phyloP scores from a whole-genome alignment of 2,113 vertebrate species.

The Upupa epops region DNA sequence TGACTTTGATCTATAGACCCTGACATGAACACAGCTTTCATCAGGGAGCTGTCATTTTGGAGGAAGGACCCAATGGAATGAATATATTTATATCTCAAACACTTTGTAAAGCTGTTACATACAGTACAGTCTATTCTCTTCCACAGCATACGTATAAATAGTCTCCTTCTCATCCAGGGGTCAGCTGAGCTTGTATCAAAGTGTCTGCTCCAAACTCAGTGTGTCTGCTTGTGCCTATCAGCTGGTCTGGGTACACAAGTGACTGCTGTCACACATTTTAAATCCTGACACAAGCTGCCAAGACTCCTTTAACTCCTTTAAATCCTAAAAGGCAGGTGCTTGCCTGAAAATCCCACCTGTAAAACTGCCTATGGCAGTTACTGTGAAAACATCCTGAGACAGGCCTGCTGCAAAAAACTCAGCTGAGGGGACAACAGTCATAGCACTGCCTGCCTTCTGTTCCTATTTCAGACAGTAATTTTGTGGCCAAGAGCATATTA shows the following conservation, averaged over 20 bases:
- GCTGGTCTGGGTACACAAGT: neutral
- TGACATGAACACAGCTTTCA: neutral
- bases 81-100: conserved; percentile 32
- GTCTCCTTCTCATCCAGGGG: neutral
- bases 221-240: neutral
- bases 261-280: neutral
- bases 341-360: neutral
- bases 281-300: neutral
- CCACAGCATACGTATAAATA: conserved; percentile 38
- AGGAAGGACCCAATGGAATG: neutral
- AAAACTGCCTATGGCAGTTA: neutral
- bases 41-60: neutral
- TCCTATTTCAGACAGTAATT: neutral
- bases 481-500: neutral
- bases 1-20: neutral
- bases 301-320: neutral
- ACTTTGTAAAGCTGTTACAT: conserved; percentile 22
- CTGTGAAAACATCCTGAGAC: neutral
- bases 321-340: neutral
- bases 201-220: neutral
- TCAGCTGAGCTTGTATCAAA: neutral
- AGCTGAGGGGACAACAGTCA: neutral
- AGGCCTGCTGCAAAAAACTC: neutral
- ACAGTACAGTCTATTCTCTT: conserved; percentile 44
- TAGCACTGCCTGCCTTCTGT: neutral